A percentile compares a stretch with the other conserved stretches of the same genome.
These are phyloP conservation scores for Dinomys branickii DNA, from an alignment of 2,113 vertebrate genomes.

Conservation along the genomic window DNA sequence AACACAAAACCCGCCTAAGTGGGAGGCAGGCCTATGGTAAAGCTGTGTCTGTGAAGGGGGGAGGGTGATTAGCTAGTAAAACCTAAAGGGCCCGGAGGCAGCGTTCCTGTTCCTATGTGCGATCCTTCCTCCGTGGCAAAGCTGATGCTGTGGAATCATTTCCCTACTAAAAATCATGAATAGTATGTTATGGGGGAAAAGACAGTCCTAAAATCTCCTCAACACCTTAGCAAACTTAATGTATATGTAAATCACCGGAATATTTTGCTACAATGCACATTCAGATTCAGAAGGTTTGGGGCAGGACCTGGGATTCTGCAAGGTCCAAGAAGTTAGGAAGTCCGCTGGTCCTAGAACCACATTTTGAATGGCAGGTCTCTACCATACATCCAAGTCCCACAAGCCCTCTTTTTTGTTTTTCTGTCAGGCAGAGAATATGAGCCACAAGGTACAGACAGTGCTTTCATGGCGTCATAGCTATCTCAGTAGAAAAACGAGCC, in stretches of 20 bases:
- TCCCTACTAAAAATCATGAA: neutral
- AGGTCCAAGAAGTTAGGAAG: neutral
- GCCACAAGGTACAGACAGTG: neutral
- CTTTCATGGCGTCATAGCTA: neutral
- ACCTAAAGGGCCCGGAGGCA: neutral
- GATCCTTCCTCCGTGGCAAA: neutral
- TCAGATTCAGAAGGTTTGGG: neutral
- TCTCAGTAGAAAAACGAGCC: neutral
- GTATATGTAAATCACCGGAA: neutral
- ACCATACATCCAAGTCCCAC: rapidly evolving
- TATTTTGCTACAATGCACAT: neutral
- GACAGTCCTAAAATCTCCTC: neutral
- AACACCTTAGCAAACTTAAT: neutral
- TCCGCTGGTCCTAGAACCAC: neutral
- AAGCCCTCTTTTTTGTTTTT: neutral
- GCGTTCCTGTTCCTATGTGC: neutral
- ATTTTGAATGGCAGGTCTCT: neutral
- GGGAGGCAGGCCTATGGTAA: neutral
- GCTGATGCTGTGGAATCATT: neutral
- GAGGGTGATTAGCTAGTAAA: neutral
- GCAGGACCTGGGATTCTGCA: neutral
- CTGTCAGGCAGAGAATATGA: neutral
- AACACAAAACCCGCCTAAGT: neutral
- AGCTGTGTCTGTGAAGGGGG: neutral
- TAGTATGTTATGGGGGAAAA: neutral